Percentiles rank a stretch among this genome's conserved stretches.
Conservation (phyloP, 2,113 vertebrate species). For the Propithecus coquereli region DNA sequence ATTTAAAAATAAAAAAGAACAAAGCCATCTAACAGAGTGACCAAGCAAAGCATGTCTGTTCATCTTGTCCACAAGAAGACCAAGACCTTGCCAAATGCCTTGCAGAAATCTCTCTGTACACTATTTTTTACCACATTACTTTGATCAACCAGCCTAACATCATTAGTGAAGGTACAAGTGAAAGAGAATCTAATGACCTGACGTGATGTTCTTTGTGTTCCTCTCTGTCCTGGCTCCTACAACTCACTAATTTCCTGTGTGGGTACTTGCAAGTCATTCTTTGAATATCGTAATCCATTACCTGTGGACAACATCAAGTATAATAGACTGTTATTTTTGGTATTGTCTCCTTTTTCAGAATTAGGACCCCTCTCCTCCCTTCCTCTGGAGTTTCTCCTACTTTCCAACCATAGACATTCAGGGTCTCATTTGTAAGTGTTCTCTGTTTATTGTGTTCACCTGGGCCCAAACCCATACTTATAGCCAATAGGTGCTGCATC, state of each 20-base stretch:
- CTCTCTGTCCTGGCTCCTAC: background rate
- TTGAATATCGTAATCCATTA: background rate
- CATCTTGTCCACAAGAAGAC: background rate
- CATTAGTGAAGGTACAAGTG: background rate
- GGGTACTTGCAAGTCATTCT: constrained; percentile 3
- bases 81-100: constrained; percentile 45
- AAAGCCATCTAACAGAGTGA: background rate
- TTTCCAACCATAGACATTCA: background rate
- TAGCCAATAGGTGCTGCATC: background rate
- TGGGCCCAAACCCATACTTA: background rate
- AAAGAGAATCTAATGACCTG: background rate
- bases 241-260: constrained; percentile 31
- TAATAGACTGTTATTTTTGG: background rate
- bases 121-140: background rate
- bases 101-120: background rate
- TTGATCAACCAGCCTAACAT: constrained; percentile 43
- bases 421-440: background rate
- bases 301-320: background rate
- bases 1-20: background rate
- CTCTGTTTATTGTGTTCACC: background rate
- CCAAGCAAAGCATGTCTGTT: background rate
- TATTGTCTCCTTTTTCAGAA: constrained; percentile 15
- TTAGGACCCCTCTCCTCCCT: background rate
- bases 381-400: background rate
- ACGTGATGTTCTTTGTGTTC: constrained; percentile 26